Base-by-base conservation (phyloP, 2,797 vertebrate species). In the Rhadinocentrus ornatus region DNA sequence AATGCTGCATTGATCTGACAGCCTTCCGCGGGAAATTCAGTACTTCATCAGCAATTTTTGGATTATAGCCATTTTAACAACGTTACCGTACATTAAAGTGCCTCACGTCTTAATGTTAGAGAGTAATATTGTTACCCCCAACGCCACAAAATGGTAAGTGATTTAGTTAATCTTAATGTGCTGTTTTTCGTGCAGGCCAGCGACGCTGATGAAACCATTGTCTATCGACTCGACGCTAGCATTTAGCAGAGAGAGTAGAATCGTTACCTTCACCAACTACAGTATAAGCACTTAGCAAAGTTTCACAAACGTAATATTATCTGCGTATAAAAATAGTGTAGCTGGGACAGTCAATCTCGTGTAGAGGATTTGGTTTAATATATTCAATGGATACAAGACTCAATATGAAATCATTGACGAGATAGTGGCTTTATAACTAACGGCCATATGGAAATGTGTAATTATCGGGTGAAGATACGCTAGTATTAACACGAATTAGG, bases 21-120 rank as follows among this genome's bases (percentile, higher is more conserved):
- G 1, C 15, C 52, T 31, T 73, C 31, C 80, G 90, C 89, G 89
- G 87, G 90, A 91, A 82, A 82, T 88, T 90, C 73, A 67, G 66
- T 57, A 11, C 12, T 4, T 3, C 1, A 0, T 4, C 12, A 29
- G 22, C 34, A 2, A 4, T 18, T 24, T 0, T 69, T 53, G 31
- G 35, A 46, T 52, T 44, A 67, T 0, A 44, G 50, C 34, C 31
- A 16, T 2, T 39, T 8, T 4, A n/a, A 20, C 8, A 13, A 0
- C 15, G 1, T 10, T 1, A 12, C 4, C 15, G 20, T 18, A 54
- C 5, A 0, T 22, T n/a, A 15, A 11, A 2, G 20, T 22, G 3
- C 5, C 1, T 2, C 4, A 57, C 11, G 24, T 8, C 0, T 46
- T 54, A 1, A 29, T 52, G n/a, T 22, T 2, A 31, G 13, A 1